Conservation (phyloP, 2,113 vertebrate species). For the Chaetorhynchus papuensis region DNA sequence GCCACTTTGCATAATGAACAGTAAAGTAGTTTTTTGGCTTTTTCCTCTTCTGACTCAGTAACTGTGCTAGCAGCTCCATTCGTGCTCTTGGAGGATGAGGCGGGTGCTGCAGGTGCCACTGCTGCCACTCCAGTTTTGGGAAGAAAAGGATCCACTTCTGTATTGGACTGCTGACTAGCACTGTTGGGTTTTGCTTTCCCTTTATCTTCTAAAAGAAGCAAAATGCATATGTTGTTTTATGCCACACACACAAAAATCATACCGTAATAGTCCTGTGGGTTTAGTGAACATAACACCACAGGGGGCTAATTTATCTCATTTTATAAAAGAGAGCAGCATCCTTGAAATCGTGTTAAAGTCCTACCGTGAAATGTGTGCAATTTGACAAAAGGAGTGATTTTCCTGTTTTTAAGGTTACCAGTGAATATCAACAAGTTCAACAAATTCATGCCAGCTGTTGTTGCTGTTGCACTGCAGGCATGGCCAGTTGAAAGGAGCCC, state of each 20-base stretch:
- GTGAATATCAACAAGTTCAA: not conserved
- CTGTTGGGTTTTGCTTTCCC: slow-evolving; percentile 61
- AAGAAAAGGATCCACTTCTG: slow-evolving; percentile 61
- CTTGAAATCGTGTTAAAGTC: not conserved
- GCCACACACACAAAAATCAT: not conserved
- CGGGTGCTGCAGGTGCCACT: slow-evolving; percentile 15
- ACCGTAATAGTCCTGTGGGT: not conserved
- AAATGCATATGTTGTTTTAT: not conserved
- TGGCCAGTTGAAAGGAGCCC: not conserved
- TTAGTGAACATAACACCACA: not conserved
- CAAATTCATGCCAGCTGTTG: not conserved
- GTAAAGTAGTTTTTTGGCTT: slow-evolving; percentile 94
- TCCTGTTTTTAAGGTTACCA: not conserved
- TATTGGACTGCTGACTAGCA: slow-evolving; percentile 37
- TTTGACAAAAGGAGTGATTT: not conserved
- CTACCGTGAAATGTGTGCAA: not conserved
- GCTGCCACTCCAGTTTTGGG: slow-evolving; percentile 57
- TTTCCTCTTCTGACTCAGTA: slow-evolving; percentile 92
- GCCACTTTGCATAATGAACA: slow-evolving; percentile 99
- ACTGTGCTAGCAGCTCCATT: slow-evolving; percentile 65
- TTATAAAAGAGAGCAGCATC: not conserved
- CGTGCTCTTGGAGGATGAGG: slow-evolving; percentile 66
- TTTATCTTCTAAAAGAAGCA: slow-evolving; percentile 70
- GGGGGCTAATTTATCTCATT: not conserved
- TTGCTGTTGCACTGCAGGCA: not conserved